Conservation (phyloP, 1,140 invertebrate genomes). For the Drosophila ohnishii region DNA sequence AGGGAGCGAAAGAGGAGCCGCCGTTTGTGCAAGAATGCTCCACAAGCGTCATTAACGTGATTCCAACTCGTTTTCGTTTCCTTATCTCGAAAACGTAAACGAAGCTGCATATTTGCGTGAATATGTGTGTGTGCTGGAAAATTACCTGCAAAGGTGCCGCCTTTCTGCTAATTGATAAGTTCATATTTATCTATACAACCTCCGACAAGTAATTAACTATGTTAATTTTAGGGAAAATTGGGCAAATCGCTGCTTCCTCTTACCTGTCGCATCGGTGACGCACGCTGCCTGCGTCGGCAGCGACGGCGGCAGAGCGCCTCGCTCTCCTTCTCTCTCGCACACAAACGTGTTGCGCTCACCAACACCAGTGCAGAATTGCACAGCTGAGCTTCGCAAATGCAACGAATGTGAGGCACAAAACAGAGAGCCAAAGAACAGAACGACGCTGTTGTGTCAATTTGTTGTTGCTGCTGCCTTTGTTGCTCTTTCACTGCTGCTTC, state of each 20-base stretch:
- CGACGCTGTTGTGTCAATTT: constrained; percentile 48
- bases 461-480: constrained; percentile 6
- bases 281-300: constrained; percentile 22
- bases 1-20: constrained; percentile 20
- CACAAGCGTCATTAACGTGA: constrained; percentile 70
- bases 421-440: constrained; percentile 42
- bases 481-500: constrained; percentile 1
- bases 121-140: constrained; percentile 46
- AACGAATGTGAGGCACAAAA: constrained; percentile 68
- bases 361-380: constrained; percentile 44
- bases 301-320: constrained; percentile 19
- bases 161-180: constrained; percentile 62
- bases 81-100: constrained; percentile 61
- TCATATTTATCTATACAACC: constrained; percentile 43
- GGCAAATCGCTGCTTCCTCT: constrained; percentile 38
- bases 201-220: constrained; percentile 60
- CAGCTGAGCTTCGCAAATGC: constrained; percentile 66
- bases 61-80: constrained; percentile 54
- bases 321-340: constrained; percentile 47
- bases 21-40: constrained; percentile 59
- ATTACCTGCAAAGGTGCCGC: constrained; percentile 69
- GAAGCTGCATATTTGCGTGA: constrained; percentile 13
- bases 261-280: constrained; percentile 52
- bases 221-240: constrained; percentile 54
- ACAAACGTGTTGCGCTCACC: constrained; percentile 75